Evolutionary conservation across 2,113 vertebrate genomes (phyloP), one percentile per base, ranked within the genome.

Genomic region (Herpailurus yagouaroundi): DNA sequence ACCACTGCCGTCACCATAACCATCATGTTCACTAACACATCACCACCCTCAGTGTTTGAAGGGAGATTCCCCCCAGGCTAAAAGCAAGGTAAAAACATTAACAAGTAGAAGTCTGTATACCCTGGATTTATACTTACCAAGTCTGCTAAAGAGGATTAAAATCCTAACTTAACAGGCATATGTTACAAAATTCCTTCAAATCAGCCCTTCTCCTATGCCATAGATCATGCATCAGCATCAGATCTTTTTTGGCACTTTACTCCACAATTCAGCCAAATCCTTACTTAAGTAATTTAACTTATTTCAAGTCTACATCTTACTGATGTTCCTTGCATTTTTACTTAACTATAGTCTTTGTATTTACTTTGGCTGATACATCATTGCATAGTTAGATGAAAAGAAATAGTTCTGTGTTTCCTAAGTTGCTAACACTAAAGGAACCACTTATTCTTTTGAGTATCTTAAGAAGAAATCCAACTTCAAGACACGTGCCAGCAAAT

Each of bases 351-450:
- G 92, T 97, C 95, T 73, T 74, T 74, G 41, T 98, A 81, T 98
- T 99, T 98, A 97, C 97, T 98, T 99, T 99, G 98, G 98, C 98
- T 95, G 73, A 93, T 90, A 84, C 52, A 81, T 97, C 91, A 41
- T 92, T 74, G 69, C 41, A 9, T 91, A 97, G 97, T 98, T 95
- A 98, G 98, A 96, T 0, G 15, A 96, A 97, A 98, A 98, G 97
- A 98, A 99, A 98, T 97, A 97, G 96, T 96, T 98, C 2, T 95
- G 97, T 97, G 97, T 98, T 96, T 98, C 98, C 95, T 98, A 97
- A 98, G 96, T 96, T 97, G 95, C 97, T 97, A 90, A 98, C 77
- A 76, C 98, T 97, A 97, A 98, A 97, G 95, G 98, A 97, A 97
- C 96, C 96, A 97, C 96, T 98, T 98, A 97, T 97, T 98, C 98